Percentiles rank a stretch among this genome's conserved stretches.
Evolutionary conservation across 2,113 vertebrate genomes (phyloP).

Genomic region (Enhydra lutris): DNA sequence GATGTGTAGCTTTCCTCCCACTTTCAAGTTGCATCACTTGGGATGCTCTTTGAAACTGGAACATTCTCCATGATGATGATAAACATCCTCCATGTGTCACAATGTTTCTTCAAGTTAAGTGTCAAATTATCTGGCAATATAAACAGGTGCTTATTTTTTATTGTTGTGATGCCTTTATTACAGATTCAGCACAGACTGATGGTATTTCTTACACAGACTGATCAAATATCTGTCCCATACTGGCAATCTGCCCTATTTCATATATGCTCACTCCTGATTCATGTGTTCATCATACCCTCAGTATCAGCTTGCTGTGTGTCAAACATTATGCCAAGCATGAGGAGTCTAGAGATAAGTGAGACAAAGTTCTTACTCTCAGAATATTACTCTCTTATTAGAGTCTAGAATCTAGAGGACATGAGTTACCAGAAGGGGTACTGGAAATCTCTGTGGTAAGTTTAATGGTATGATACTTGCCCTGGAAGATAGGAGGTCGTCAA

Average conservation of each 20-base stretch:
- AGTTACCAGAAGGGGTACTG: background rate
- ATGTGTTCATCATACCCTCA: background rate
- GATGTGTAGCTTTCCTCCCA: slow-evolving; percentile 78
- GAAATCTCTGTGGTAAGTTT: background rate
- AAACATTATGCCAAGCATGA: background rate
- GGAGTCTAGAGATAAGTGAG: background rate
- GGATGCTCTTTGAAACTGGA: slow-evolving; percentile 69
- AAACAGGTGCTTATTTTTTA: slow-evolving; percentile 53
- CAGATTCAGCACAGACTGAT: background rate
- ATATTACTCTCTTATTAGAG: background rate
- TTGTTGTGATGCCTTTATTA: slow-evolving; percentile 36
- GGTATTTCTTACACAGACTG: background rate
- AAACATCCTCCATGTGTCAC: slow-evolving; percentile 82
- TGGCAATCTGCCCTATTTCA: background rate
- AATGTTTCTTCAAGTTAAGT: slow-evolving; percentile 71
- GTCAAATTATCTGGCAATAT: slow-evolving; percentile 58
- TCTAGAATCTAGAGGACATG: background rate
- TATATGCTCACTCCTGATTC: background rate
- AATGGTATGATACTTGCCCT: background rate
- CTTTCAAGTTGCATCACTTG: slow-evolving; percentile 69
- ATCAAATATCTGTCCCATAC: background rate
- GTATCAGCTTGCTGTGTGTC: background rate
- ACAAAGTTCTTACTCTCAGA: background rate
- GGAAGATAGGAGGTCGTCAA: background rate
- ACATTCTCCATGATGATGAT: slow-evolving; percentile 74